These are phyloP conservation scores for Aratinga solstitialis DNA, from an alignment of 2,797 vertebrate species.

Conservation along the genomic window DNA sequence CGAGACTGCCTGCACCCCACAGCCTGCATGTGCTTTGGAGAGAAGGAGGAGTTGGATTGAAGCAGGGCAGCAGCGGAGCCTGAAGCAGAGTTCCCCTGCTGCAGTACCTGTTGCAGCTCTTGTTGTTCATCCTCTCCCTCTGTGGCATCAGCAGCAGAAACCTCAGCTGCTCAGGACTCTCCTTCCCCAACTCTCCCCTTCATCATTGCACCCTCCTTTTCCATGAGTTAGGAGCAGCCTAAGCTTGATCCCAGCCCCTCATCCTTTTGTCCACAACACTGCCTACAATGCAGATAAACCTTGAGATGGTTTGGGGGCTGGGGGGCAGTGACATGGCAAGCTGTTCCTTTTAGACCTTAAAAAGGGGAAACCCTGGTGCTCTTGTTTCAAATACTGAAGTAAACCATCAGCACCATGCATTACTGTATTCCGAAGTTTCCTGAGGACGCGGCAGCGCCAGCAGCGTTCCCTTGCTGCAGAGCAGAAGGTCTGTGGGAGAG, in stretches of 20 bases:
- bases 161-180: background rate
- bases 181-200: background rate
- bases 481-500: slow-evolving; percentile 53
- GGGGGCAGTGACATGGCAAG: fast-evolving
- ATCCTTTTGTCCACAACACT: background rate
- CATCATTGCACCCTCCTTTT: background rate
- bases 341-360: background rate
- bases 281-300: background rate
- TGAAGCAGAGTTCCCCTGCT: background rate
- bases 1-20: background rate
- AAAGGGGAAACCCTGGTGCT: background rate
- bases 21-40: background rate
- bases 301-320: background rate
- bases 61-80: background rate
- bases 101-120: background rate
- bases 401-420: background rate
- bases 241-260: background rate
- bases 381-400: background rate
- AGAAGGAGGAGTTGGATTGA: background rate
- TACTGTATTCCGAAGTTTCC: background rate
- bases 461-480: slow-evolving; percentile 26
- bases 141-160: background rate
- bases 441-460: background rate
- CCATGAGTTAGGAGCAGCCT: background rate
- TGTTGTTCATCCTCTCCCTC: background rate